Base-by-base conservation (phyloP, 1,140 invertebrate species). In the Bombus terrestris region DNA sequence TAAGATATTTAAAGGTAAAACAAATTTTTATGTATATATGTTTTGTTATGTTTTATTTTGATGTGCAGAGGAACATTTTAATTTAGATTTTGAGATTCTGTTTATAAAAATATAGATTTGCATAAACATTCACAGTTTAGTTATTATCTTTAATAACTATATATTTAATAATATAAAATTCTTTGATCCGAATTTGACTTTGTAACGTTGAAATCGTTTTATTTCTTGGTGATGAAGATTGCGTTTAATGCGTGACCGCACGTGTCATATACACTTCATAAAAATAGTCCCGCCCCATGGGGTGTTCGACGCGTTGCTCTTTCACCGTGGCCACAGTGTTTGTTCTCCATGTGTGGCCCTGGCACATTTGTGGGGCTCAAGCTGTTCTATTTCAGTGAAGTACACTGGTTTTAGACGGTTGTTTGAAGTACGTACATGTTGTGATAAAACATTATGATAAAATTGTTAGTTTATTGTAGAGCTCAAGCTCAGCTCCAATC, bases 281-380 rank as follows among this genome's bases (percentile, higher is more conserved):
- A 86, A 89, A 89, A 89, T 89, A 89, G 85, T 81, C 25, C 64
- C 41, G 18, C 80, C 80, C 85, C 88, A 88, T 79, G 84, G 75
- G 73, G 73, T 77, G 88, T 71, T 89, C 25, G 78, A 39, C 69
- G 71, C 43, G 39, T 28, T 53, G 73, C 66, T 74, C 69, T 41
- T 74, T 32, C 73, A 81, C 69, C 43, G 82, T 81, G 39, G 9
- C 8, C 39, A 62, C 59, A 1, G 25, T 89, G 80, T 84, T 89
- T 89, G 83, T 71, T 82, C 77, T 86, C 32, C 83, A 69, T 64
- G n/a, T 64, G 64, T 53, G 81, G 47, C 62, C 59, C 57, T 69
- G 35, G 28, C 71, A 78, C 78, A 72, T 81, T 62, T 74, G 76
- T 68, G 62, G 73, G 75, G 59, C 35, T 83, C 68, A n/a, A 39